Conservation (phyloP, 1,140 invertebrate species). For the Watersipora subatra region DNA sequence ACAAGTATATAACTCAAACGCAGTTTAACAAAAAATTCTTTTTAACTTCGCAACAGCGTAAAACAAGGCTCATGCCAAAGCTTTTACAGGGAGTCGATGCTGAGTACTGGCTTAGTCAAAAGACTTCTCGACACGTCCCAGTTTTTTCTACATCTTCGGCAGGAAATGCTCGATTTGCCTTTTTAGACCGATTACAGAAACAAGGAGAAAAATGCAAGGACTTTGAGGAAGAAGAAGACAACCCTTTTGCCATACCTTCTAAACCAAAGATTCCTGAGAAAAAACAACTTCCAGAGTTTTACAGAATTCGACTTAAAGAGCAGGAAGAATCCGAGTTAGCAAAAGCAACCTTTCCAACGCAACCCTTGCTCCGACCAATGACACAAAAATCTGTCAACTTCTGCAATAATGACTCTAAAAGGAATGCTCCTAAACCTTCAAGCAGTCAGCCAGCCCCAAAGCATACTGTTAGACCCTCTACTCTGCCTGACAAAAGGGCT, state of each 20-base stretch:
- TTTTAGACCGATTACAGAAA: neutral
- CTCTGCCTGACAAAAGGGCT: too few relatives aligned
- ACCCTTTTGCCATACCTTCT: neutral
- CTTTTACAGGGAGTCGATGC: neutral
- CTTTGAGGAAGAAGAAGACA: neutral
- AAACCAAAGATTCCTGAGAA: neutral
- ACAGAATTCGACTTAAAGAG: neutral
- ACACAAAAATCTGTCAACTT: neutral
- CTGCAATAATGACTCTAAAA: neutral
- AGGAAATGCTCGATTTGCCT: neutral
- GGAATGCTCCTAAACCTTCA: too few relatives aligned
- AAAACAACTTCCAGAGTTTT: neutral
- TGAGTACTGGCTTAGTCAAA: conserved; percentile 3
- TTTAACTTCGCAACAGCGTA: conserved; percentile 13
- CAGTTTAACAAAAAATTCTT: conserved; percentile 18
- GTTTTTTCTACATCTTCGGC: neutral
- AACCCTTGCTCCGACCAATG: neutral
- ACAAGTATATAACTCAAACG: conserved; percentile 19
- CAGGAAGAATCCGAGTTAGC: neutral
- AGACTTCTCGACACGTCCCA: neutral
- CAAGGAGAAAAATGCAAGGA: neutral
- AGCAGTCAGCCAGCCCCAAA: too few relatives aligned
- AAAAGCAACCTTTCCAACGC: neutral
- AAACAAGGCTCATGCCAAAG: conserved; percentile 6
- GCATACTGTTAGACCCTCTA: too few relatives aligned